phyloP scores from a whole-genome alignment of 2,113 vertebrate species.

The Nesoenas mayeri region DNA sequence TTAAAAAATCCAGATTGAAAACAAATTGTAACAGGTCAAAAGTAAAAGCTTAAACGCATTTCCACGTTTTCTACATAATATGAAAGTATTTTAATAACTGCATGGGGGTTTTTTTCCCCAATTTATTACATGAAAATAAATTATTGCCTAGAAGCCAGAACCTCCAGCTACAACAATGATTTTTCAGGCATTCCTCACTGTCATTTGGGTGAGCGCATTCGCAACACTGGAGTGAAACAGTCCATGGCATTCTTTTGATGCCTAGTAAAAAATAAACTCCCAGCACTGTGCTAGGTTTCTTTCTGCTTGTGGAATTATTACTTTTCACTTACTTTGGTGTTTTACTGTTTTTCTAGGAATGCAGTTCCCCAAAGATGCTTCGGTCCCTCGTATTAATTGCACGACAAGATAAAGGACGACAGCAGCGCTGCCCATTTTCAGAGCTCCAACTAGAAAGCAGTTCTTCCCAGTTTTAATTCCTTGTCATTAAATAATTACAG shows the following conservation, averaged over 20 bases:
- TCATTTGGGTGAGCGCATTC: neutral
- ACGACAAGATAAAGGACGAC: neutral
- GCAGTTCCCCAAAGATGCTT: neutral
- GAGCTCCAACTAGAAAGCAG: neutral
- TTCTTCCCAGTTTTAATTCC: neutral
- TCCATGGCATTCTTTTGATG: neutral
- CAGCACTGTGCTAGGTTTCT: neutral
- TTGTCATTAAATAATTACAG: neutral
- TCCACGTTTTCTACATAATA: neutral
- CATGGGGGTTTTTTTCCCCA: neutral
- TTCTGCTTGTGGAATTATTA: neutral
- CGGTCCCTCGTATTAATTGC: neutral
- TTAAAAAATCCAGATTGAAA: neutral
- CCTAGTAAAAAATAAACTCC: neutral
- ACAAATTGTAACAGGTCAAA: neutral
- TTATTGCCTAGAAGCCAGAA: neutral
- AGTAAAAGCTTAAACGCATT: neutral
- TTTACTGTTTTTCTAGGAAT: slow-evolving; percentile 56
- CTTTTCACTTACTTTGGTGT: slow-evolving; percentile 41
- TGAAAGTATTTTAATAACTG: neutral
- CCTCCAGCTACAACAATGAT: neutral
- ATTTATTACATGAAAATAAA: neutral
- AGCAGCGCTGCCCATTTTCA: neutral
- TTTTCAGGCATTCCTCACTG: neutral
- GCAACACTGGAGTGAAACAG: neutral